A percentile compares a stretch with the other conserved stretches of the same genome.
Evolutionary conservation across 2,113 vertebrate species (phyloP).

Genomic region (Atherinomorus stipes): DNA sequence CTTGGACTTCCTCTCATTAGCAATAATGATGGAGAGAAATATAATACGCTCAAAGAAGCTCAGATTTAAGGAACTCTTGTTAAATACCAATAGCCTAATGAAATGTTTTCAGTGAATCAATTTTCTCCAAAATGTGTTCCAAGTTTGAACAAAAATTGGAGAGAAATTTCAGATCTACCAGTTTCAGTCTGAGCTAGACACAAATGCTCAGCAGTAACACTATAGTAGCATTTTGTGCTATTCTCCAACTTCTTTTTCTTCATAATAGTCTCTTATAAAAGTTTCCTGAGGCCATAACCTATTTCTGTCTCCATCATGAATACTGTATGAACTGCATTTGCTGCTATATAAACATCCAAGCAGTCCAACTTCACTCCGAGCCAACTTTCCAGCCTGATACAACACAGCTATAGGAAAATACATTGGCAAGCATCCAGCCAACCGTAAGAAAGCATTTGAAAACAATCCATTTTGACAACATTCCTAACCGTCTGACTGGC

Average conservation of each 20-base stretch:
- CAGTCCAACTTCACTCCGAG: conserved; percentile 53
- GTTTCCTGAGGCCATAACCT: conserved; percentile 68
- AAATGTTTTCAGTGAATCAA: not conserved
- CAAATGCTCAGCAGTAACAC: not conserved
- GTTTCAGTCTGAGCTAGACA: not conserved
- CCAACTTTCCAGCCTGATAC: conserved; percentile 73
- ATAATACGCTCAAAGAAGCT: not conserved
- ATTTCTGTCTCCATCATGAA: conserved; percentile 77
- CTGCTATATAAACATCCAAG: conserved; percentile 74
- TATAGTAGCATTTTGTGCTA: conserved; percentile 4
- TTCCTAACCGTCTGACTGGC: conserved; percentile 60
- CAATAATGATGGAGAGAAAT: not conserved
- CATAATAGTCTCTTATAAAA: conserved; percentile 58
- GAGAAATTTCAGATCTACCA: not conserved
- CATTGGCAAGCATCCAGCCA: conserved; percentile 62
- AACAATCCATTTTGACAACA: conserved; percentile 69
- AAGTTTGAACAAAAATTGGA: conserved; percentile 3
- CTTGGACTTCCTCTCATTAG: not conserved
- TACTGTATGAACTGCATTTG: conserved; percentile 75
- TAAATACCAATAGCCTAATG: not conserved
- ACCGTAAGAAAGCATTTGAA: conserved; percentile 60
- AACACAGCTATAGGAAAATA: conserved; percentile 72
- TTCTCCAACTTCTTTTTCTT: conserved; percentile 38
- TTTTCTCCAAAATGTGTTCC: not conserved
- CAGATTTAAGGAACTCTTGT: not conserved